phyloP scores from a whole-genome alignment of 2,113 vertebrate genomes.

The Malurus cyaneus region DNA sequence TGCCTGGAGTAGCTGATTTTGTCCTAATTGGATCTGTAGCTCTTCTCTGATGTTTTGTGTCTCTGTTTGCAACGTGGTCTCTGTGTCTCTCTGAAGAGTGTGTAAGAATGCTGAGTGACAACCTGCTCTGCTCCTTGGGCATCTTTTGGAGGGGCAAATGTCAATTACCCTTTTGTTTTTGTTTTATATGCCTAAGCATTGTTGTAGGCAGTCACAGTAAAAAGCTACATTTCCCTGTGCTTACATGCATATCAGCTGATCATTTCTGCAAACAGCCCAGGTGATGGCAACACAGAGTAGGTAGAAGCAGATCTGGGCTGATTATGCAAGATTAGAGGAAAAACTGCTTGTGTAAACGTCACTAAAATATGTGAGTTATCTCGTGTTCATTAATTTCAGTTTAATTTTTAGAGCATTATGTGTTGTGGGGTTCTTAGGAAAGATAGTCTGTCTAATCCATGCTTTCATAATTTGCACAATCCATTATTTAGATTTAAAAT shows the following conservation, averaged over 20 bases:
- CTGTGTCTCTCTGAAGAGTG: not conserved
- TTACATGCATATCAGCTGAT: not conserved
- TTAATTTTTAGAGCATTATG: slow-evolving; percentile 21
- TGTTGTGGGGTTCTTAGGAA: not conserved
- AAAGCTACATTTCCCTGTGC: not conserved
- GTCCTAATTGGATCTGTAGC: slow-evolving; percentile 83
- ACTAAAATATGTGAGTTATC: not conserved
- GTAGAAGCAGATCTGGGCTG: not conserved
- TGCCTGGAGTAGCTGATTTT: slow-evolving; percentile 77
- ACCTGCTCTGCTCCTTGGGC: not conserved
- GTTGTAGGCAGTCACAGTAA: not conserved
- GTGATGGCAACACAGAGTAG: slow-evolving; percentile 21
- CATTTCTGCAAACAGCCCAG: slow-evolving; percentile 1
- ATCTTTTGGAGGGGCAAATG: slow-evolving; percentile 4
- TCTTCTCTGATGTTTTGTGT: slow-evolving; percentile 80
- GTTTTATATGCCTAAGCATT: not conserved
- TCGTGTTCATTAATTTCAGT: not conserved
- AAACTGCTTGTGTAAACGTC: not conserved
- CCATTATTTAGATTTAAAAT: not conserved
- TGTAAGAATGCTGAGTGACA: not conserved
- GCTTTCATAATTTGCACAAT: not conserved
- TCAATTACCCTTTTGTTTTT: slow-evolving; percentile 22
- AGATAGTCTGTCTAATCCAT: not conserved
- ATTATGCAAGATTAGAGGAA: not conserved
- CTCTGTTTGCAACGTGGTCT: slow-evolving; percentile 77